phyloP scores from a whole-genome alignment of 2,113 vertebrate species.

The Lophotis ruficrista region DNA sequence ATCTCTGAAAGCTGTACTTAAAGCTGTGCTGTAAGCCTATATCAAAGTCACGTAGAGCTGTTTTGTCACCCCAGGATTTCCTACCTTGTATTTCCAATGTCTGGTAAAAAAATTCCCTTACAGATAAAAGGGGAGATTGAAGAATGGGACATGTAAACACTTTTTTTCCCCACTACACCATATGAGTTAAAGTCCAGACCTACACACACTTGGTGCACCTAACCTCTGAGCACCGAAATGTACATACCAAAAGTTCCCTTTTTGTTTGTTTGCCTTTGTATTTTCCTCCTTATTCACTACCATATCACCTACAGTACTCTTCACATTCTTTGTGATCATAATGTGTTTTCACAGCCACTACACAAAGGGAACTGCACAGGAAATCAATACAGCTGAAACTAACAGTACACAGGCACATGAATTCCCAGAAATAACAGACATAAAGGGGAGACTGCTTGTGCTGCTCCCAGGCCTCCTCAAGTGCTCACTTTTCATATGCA shows the following conservation, averaged over 20 bases:
- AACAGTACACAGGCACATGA: background rate
- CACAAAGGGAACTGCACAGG: too few species aligned
- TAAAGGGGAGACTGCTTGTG: background rate
- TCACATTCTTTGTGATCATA: background rate
- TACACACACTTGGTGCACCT: background rate
- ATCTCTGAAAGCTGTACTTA: background rate
- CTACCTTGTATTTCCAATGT: background rate
- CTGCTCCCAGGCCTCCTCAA: background rate
- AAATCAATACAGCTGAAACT: background rate
- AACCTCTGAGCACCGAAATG: background rate
- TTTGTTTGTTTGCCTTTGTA: background rate
- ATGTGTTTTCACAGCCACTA: background rate
- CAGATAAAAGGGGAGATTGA: background rate
- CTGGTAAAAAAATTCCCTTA: background rate
- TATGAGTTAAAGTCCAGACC: background rate
- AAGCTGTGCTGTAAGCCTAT: background rate
- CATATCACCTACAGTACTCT: rapidly evolving
- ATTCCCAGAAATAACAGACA: background rate
- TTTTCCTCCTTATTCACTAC: background rate
- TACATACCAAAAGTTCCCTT: background rate
- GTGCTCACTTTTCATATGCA: background rate
- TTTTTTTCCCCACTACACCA: background rate
- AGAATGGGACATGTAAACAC: background rate
- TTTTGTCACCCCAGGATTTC: background rate
- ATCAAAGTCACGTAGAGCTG: background rate